Percentiles rank a stretch among this genome's conserved stretches.
These are phyloP conservation scores for Anguilla marmorata DNA, from an alignment of 2,797 vertebrate species.

Conservation along the genomic window DNA sequence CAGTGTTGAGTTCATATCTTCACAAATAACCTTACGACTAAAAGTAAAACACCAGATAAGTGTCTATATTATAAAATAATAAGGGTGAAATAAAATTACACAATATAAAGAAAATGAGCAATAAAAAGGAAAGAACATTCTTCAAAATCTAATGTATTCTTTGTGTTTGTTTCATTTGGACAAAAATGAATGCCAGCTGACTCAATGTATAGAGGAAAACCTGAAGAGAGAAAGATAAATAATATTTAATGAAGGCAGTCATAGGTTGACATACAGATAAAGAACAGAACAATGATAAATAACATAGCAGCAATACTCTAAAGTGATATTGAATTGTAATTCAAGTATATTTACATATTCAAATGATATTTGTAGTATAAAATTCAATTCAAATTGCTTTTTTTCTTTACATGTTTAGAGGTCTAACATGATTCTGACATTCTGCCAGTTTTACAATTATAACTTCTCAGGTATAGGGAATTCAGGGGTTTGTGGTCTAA, in stretches of 20 bases:
- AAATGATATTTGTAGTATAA: background rate
- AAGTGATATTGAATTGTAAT: too few species aligned
- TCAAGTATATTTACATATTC: too few species aligned
- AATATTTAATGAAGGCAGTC: background rate
- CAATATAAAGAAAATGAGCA: background rate
- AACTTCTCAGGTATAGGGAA: too few species aligned
- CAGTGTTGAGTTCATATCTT: slow-evolving; percentile 56
- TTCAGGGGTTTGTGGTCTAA: too few species aligned
- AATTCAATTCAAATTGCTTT: background rate
- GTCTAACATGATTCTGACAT: too few species aligned
- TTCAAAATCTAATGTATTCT: background rate
- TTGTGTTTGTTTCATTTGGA: background rate
- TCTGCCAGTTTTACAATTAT: too few species aligned
- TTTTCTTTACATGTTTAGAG: background rate
- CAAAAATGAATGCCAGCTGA: background rate
- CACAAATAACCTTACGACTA: background rate
- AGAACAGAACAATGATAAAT: background rate
- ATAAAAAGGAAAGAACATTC: background rate
- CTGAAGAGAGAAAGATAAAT: background rate
- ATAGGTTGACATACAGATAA: background rate
- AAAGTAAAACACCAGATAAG: background rate
- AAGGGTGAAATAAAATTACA: background rate
- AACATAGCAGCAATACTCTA: background rate
- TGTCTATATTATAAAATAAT: background rate
- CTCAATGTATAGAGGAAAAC: background rate